Base-by-base conservation (phyloP, 2,888 invertebrate species). In the Acleris laterana region DNA sequence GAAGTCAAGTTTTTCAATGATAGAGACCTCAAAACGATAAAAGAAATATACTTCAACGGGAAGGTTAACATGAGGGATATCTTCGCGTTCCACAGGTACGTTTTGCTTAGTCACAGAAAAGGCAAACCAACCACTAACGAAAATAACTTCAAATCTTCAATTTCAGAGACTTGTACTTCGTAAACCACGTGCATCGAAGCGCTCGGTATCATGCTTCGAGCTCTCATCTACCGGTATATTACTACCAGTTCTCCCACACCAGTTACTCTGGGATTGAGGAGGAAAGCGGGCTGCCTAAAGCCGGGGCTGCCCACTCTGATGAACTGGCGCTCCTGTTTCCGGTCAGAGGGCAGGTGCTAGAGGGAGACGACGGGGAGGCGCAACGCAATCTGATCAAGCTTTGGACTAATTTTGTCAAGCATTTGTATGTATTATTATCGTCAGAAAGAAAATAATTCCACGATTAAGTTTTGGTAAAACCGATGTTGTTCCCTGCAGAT, bases 391-490 rank as follows among this genome's bases (percentile, higher is more conserved):
- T 93, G 38, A 62, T 86, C 2, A 77, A 74, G 42, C 75, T 90
- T 44, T 93, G 92, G 92, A 81, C 85, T 0, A 88, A 87, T 70
- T 92, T 93, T 64, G 86, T 90, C 0, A 90, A 90, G 66, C 76
- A 86, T 72, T 77, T 90, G 93, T 92, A 69, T 85, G 89, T 63
- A 28, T 13, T n/a, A 28, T 9, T 25, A 5, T 25, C 13, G 13
- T 51, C 5, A 19, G 20, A 13, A 19, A 20, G 5, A 13, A 7
- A 20, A 38, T 13, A 11, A 38, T 13, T 38, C 38, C 38, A 38
- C 13, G 38, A 38, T 38, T 3, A 28, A 28, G 38, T 38, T 38
- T 38, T 4, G 38, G 11, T 38, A 38, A 38, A 11, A 32, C 32
- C 7, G 0, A 32, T 6, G 28, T 28, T 7, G 28, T 28, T 7